Evolutionary conservation across 2,888 invertebrate genomes (phyloP).

Genomic region (Ctena decussata): DNA sequence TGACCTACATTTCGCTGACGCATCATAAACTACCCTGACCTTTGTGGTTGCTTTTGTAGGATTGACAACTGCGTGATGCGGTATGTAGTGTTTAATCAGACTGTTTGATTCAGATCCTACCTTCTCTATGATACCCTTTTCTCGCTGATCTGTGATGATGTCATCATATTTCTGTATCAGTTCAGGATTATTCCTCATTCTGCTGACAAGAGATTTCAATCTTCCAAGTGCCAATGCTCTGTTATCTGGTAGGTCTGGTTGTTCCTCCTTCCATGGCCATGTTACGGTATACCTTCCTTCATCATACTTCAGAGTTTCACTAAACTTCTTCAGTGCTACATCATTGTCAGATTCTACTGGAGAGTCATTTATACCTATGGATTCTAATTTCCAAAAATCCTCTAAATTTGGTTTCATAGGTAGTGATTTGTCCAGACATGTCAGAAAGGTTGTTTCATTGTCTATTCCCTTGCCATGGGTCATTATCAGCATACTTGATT

Average conservation of each 20-base stretch:
- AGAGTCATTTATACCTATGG: constrained; percentile 19
- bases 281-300: constrained; percentile 28
- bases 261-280: constrained; percentile 45
- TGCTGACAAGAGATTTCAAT: constrained; percentile 24
- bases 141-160: constrained; percentile 27
- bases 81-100: constrained; percentile 30
- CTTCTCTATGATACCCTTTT: constrained; percentile 41
- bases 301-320: constrained; percentile 24
- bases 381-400: constrained; percentile 39
- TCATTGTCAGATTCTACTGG: constrained; percentile 3
- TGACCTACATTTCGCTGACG: constrained; percentile 17
- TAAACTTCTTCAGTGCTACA: constrained; percentile 12
- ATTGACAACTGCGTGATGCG: constrained; percentile 34
- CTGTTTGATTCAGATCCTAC: background rate
- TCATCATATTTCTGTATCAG: constrained; percentile 16
- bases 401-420: constrained; percentile 33
- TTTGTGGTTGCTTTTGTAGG: constrained; percentile 26
- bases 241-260: constrained; percentile 21
- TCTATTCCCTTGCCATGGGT: background rate
- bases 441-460: background rate
- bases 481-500: background rate
- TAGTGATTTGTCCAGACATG: background rate
- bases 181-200: constrained; percentile 17
- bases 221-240: constrained; percentile 24
- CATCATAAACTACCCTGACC: constrained; percentile 23